These are phyloP conservation scores for Natator depressus DNA, from an alignment of 2,113 vertebrate species.

Conservation along the genomic window DNA sequence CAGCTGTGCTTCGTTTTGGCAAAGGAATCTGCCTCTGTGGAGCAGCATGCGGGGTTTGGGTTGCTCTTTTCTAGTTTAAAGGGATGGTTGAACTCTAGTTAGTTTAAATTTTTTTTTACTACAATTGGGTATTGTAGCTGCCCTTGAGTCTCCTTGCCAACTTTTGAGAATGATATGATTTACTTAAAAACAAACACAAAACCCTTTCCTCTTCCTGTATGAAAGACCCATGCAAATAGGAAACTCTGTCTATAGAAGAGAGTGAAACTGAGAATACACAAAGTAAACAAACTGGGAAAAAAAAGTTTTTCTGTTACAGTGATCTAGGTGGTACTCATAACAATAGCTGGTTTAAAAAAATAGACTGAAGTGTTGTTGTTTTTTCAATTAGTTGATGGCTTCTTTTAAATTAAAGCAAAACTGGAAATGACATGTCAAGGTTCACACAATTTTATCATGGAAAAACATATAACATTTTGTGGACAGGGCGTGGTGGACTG, in stretches of 20 bases:
- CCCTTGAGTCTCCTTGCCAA: not conserved
- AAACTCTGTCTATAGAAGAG: not conserved
- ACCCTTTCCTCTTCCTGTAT: not conserved
- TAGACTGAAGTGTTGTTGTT: not conserved
- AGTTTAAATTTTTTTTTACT: not conserved
- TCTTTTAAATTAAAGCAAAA: not conserved
- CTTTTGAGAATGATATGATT: not conserved
- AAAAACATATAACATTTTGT: not conserved
- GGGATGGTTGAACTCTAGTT: not conserved
- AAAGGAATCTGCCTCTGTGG: not conserved
- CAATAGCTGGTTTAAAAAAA: not conserved
- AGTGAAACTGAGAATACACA: not conserved
- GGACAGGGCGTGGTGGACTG: not conserved
- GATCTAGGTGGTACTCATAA: not conserved
- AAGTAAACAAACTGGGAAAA: accelerated
- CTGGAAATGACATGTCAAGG: not conserved
- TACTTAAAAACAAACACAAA: not conserved
- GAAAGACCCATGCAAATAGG: not conserved
- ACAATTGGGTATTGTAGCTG: not conserved
- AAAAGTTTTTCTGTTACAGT: not conserved
- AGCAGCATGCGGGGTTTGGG: not conserved
- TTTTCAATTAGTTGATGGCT: not conserved
- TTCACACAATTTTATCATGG: not conserved
- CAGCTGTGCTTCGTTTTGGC: not conserved
- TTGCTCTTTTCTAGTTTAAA: not conserved